A percentile compares a stretch with the other conserved stretches of the same genome.
phyloP scores from a whole-genome alignment of 2,888 invertebrate species.

The Acleris sparsana region DNA sequence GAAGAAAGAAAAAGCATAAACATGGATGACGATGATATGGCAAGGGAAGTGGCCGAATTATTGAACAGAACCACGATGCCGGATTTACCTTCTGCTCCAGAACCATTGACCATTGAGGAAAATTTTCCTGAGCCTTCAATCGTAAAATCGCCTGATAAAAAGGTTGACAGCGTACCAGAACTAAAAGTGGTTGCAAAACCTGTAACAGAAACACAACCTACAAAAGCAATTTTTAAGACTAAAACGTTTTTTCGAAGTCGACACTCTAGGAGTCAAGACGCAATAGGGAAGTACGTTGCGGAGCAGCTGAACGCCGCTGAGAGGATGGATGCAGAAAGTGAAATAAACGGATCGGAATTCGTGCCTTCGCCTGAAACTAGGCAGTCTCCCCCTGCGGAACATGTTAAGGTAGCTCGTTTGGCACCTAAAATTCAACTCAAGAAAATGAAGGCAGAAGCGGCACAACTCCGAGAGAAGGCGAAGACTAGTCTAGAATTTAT shows the following conservation, averaged over 20 bases:
- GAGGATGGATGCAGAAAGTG: slow-evolving; percentile 71
- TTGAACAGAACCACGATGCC: slow-evolving; percentile 85
- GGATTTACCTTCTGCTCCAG: slow-evolving; percentile 80
- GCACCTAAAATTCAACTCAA: slow-evolving; percentile 81
- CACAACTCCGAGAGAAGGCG: slow-evolving; percentile 64
- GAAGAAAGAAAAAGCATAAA: slow-evolving; percentile 71
- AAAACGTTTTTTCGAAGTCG: slow-evolving; percentile 83
- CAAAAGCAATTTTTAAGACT: slow-evolving; percentile 80
- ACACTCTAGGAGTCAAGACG: slow-evolving; percentile 81
- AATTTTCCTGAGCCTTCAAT: slow-evolving; percentile 83
- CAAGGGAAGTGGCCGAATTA: slow-evolving; percentile 84
- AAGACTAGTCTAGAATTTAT: slow-evolving; percentile 40
- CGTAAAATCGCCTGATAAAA: slow-evolving; percentile 78
- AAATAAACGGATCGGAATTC: slow-evolving; percentile 70
- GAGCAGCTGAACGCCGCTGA: slow-evolving; percentile 77
- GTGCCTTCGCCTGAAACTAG: slow-evolving; percentile 69
- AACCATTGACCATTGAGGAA: slow-evolving; percentile 79
- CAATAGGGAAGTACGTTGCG: slow-evolving; percentile 80
- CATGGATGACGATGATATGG: slow-evolving; percentile 75
- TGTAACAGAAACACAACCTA: slow-evolving; percentile 48
- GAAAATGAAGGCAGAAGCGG: slow-evolving; percentile 78
- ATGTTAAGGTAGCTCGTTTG: slow-evolving; percentile 81
- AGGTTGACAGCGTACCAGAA: slow-evolving; percentile 50
- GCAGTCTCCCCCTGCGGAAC: slow-evolving; percentile 75
- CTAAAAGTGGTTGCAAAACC: slow-evolving; percentile 49